Evolutionary conservation across 2,888 invertebrate species (phyloP).

Genomic region (Andrena flavipes): DNA sequence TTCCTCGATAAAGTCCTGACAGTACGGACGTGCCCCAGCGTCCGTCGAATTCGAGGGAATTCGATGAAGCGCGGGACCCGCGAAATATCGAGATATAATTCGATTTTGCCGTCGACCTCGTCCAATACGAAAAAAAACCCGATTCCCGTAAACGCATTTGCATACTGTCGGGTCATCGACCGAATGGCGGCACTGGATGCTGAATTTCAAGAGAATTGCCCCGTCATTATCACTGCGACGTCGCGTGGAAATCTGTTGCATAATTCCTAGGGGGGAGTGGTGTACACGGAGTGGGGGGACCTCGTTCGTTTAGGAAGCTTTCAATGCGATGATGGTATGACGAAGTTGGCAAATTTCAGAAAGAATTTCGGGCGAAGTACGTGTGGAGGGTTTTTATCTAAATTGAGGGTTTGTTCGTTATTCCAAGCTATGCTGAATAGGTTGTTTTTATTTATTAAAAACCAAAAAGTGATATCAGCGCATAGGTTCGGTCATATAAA

Average conservation of each 20-base stretch:
- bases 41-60: slow-evolving; percentile 7
- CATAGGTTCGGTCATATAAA: too few relatives aligned
- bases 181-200: neutral
- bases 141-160: slow-evolving; percentile 69
- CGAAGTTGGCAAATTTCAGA: too few relatives aligned
- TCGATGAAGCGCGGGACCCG: slow-evolving; percentile 41
- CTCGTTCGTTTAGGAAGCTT: too few relatives aligned
- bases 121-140: slow-evolving; percentile 33
- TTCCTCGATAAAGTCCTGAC: slow-evolving; percentile 7
- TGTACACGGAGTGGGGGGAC: too few relatives aligned
- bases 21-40: neutral
- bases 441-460: too few relatives aligned
- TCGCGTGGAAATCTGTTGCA: neutral
- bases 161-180: slow-evolving; percentile 51
- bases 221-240: neutral
- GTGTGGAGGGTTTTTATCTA: too few relatives aligned
- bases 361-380: too few relatives aligned
- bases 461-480: too few relatives aligned
- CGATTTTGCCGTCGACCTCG: slow-evolving; percentile 39
- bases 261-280: too few relatives aligned
- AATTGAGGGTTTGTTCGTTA: too few relatives aligned
- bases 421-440: too few relatives aligned
- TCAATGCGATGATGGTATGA: too few relatives aligned
- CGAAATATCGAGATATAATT: slow-evolving; percentile 59
- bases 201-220: slow-evolving; percentile 6